Conservation (phyloP, 2,888 invertebrate species). For the Oscheius onirici region DNA sequence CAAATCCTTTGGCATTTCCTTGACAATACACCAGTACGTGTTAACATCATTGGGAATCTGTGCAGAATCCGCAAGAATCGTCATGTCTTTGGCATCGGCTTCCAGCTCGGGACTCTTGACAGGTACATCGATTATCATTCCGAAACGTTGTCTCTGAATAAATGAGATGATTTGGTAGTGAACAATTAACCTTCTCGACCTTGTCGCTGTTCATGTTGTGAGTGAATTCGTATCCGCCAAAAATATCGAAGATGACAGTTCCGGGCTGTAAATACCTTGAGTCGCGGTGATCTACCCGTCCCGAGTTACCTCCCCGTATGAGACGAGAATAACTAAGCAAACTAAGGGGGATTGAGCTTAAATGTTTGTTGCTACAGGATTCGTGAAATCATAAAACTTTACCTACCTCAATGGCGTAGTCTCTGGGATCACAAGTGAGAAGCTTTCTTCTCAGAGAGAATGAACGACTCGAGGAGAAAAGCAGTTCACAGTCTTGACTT, state of each 20-base stretch:
- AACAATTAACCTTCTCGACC: constrained; percentile 24
- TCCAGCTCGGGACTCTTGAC: constrained; percentile 10
- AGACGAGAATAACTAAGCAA: too few relatives aligned
- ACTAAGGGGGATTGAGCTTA: too few relatives aligned
- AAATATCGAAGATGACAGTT: constrained; percentile 73
- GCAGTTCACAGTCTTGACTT: constrained; percentile 61
- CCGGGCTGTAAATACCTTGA: too few relatives aligned
- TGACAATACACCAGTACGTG: constrained; percentile 94
- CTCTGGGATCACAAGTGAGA: constrained; percentile 65
- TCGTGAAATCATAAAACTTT: too few relatives aligned
- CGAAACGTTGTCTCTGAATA: constrained; percentile 20
- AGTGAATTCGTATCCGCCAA: constrained; percentile 35
- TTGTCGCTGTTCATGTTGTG: neutral
- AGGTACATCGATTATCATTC: constrained; percentile 2
- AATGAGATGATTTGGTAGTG: too few relatives aligned
- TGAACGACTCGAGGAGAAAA: constrained; percentile 23
- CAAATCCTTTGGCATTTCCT: constrained; percentile 80
- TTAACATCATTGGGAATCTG: constrained; percentile 78
- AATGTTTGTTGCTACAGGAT: too few relatives aligned
- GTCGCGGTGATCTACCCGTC: too few relatives aligned
- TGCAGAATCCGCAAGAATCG: constrained; percentile 21
- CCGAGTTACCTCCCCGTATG: too few relatives aligned
- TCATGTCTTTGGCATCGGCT: constrained; percentile 6
- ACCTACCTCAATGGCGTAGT: constrained; percentile 66
- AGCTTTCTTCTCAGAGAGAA: constrained; percentile 60